A percentile compares a stretch with the other conserved stretches of the same genome.
These are phyloP conservation scores for Eumerus sabulonum DNA, from an alignment of 2,888 invertebrate genomes.

Conservation along the genomic window DNA sequence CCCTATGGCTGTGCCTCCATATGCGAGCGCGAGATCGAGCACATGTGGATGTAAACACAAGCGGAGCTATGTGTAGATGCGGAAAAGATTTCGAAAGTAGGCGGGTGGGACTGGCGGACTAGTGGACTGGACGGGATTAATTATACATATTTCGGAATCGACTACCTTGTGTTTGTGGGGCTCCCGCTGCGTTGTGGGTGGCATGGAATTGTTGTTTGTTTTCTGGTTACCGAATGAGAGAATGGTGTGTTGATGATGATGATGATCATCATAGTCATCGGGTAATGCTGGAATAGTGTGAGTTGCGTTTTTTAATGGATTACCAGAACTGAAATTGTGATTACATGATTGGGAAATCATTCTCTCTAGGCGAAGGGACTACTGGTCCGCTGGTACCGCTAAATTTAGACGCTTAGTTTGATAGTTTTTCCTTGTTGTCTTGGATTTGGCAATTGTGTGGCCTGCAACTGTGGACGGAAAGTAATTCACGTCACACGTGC, in stretches of 20 bases:
- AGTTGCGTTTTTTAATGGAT: constrained; percentile 55
- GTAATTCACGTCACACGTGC: too few species aligned
- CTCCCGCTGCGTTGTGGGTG: constrained; percentile 54
- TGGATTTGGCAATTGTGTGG: background rate
- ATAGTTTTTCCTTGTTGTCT: background rate
- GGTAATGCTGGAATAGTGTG: constrained; percentile 51
- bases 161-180: constrained; percentile 50
- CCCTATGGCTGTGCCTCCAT: constrained; percentile 36
- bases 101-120: constrained; percentile 29
- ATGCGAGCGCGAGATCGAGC: constrained; percentile 19
- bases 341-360: constrained; percentile 37
- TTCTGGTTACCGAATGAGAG: constrained; percentile 64
- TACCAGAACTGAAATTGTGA: constrained; percentile 55
- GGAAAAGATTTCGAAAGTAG: constrained; percentile 53
- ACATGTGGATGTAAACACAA: constrained; percentile 28
- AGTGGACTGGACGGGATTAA: constrained; percentile 45
- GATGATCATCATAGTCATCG: constrained; percentile 57
- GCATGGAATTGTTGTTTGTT: constrained; percentile 59
- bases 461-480: too few species aligned
- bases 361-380: constrained; percentile 8
- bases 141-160: constrained; percentile 61
- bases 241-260: constrained; percentile 54
- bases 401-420: background rate
- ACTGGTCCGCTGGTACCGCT: constrained; percentile 2
- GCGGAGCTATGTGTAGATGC: background rate